Evolutionary conservation across 1,140 invertebrate species (phyloP).

Genomic region (Euglossa dilemma): DNA sequence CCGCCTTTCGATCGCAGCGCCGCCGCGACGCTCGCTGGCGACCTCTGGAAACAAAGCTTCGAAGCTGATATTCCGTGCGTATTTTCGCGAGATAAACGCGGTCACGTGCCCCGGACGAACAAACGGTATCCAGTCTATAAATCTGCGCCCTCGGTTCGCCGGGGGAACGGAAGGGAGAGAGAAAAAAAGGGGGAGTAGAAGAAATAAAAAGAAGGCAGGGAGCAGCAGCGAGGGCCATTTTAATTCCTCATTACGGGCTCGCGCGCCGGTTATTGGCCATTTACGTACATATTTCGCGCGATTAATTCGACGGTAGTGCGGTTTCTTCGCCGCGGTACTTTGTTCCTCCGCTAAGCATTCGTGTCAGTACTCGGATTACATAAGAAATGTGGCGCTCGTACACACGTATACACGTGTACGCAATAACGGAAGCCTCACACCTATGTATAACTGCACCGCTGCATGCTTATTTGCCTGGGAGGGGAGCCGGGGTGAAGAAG

Average conservation of each 20-base stretch:
- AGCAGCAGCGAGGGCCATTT: not conserved
- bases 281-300: slow-evolving; percentile 44
- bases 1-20: not conserved
- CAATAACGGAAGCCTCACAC: slow-evolving; percentile 75
- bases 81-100: not conserved
- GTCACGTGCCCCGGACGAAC: not conserved
- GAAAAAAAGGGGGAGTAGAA: not conserved
- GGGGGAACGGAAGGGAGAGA: not conserved
- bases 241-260: slow-evolving; percentile 42
- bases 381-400: slow-evolving; percentile 43
- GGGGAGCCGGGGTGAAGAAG: slow-evolving; percentile 6
- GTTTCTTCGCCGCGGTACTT: slow-evolving; percentile 28
- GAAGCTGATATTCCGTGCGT: not conserved
- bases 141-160: slow-evolving; percentile 17
- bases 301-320: slow-evolving; percentile 39
- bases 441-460: slow-evolving; percentile 63
- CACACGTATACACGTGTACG: slow-evolving; percentile 34
- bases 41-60: not conserved
- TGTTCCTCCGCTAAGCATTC: slow-evolving; percentile 31
- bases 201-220: not conserved
- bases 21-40: too few species aligned
- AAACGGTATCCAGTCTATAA: slow-evolving; percentile 10
- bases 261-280: slow-evolving; percentile 45
- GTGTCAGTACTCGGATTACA: slow-evolving; percentile 43
- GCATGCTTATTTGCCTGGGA: slow-evolving; percentile 75